A percentile compares a stretch with the other conserved stretches of the same genome.
Conservation (phyloP, 2,797 vertebrate genomes). For the Serranus cabrilla region DNA sequence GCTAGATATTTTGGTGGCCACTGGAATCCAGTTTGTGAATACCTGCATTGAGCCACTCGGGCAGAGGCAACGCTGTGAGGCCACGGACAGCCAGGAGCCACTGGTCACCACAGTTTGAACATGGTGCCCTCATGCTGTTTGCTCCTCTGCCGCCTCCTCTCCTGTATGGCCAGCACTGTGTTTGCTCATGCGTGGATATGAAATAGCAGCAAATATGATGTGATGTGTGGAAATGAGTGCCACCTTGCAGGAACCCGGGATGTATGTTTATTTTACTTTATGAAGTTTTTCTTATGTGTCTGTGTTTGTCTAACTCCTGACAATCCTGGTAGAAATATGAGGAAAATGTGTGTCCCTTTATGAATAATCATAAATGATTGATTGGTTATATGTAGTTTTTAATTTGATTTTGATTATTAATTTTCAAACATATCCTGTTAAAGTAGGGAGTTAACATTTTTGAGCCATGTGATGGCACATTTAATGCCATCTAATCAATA, state of each 20-base stretch:
- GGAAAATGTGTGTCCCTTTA: slow-evolving; percentile 36
- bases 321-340: slow-evolving; percentile 43
- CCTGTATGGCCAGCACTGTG: slow-evolving; percentile 75
- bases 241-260: slow-evolving; percentile 54
- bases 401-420: slow-evolving; percentile 54
- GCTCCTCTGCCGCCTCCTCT: slow-evolving; percentile 72
- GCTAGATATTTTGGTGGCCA: slow-evolving; percentile 76
- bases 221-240: slow-evolving; percentile 75
- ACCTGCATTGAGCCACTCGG: slow-evolving; percentile 83
- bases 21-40: slow-evolving; percentile 84
- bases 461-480: slow-evolving; percentile 5
- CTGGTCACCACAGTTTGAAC: slow-evolving; percentile 83
- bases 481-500: neutral
- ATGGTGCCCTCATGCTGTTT: slow-evolving; percentile 79
- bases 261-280: slow-evolving; percentile 65
- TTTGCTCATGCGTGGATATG: slow-evolving; percentile 80
- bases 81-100: slow-evolving; percentile 83
- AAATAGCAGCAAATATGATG: slow-evolving; percentile 80
- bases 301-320: slow-evolving; percentile 53
- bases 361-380: slow-evolving; percentile 45
- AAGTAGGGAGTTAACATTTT: neutral
- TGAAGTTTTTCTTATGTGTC: slow-evolving; percentile 49
- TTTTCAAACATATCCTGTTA: slow-evolving; percentile 17
- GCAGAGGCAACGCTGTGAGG: slow-evolving; percentile 68
- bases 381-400: slow-evolving; percentile 24